Conservation (phyloP, 2,113 vertebrate genomes). For the Chunga burmeisteri region DNA sequence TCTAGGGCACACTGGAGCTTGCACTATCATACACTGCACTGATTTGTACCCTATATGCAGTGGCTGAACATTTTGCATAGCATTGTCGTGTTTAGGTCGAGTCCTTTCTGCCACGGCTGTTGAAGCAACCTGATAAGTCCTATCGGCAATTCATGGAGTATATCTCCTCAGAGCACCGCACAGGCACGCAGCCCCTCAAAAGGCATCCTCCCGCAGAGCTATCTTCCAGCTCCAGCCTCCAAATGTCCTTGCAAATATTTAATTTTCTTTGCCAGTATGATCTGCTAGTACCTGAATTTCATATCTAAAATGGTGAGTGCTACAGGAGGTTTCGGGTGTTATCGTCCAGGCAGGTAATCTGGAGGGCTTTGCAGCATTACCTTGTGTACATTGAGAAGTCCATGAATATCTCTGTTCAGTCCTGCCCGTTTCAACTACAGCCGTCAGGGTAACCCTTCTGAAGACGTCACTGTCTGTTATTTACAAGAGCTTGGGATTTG, state of each 20-base stretch:
- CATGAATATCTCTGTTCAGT: neutral
- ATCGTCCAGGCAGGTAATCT: neutral
- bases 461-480: neutral
- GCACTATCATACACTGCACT: neutral
- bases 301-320: neutral
- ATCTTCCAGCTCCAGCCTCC: neutral
- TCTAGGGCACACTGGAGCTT: neutral
- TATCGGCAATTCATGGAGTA: fast-evolving
- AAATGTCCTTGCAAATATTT: neutral
- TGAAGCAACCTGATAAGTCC: fast-evolving
- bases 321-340: neutral
- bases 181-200: neutral
- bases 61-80: neutral
- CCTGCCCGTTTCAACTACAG: neutral
- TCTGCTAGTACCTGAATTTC: neutral
- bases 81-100: neutral
- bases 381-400: fast-evolving
- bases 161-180: fast-evolving
- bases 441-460: neutral
- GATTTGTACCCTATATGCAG: fast-evolving
- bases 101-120: neutral
- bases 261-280: fast-evolving
- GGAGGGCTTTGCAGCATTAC: neutral
- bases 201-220: neutral
- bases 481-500: neutral